Conservation (phyloP, 1,140 invertebrate genomes). For the Ylistrum balloti region DNA sequence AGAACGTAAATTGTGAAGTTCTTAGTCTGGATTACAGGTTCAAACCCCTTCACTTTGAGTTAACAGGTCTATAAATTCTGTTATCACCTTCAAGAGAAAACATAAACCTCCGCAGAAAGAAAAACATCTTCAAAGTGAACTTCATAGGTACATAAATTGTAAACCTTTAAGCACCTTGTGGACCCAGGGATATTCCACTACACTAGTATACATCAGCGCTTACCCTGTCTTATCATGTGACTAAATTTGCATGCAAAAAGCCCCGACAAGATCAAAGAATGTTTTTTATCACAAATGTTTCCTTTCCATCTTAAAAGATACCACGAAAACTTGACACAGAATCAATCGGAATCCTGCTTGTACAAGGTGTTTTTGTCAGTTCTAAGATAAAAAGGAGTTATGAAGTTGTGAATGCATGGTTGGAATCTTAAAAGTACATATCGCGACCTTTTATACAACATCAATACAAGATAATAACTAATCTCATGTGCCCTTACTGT, state of each 20-base stretch:
- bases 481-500: too few relatives aligned
- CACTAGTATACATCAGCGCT: not conserved
- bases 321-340: not conserved
- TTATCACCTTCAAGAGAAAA: constrained; percentile 35
- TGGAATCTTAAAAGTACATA: not conserved
- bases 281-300: not conserved
- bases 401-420: not conserved
- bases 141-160: not conserved
- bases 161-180: constrained; percentile 22
- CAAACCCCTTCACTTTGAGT: not conserved
- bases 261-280: not conserved
- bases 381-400: not conserved
- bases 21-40: constrained; percentile 16
- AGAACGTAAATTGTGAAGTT: constrained; percentile 34
- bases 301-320: not conserved
- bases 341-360: not conserved
- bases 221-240: not conserved
- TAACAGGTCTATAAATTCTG: constrained; percentile 28
- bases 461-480: too few relatives aligned
- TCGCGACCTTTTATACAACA: not conserved
- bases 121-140: constrained; percentile 34
- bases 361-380: not conserved
- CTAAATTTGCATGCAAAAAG: constrained; percentile 34
- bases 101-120: constrained; percentile 9
- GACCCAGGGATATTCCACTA: not conserved